Evolutionary conservation across 1,140 invertebrate species (phyloP), one percentile per base, ranked within the genome.

Genomic region (Streblospio benedicti): DNA sequence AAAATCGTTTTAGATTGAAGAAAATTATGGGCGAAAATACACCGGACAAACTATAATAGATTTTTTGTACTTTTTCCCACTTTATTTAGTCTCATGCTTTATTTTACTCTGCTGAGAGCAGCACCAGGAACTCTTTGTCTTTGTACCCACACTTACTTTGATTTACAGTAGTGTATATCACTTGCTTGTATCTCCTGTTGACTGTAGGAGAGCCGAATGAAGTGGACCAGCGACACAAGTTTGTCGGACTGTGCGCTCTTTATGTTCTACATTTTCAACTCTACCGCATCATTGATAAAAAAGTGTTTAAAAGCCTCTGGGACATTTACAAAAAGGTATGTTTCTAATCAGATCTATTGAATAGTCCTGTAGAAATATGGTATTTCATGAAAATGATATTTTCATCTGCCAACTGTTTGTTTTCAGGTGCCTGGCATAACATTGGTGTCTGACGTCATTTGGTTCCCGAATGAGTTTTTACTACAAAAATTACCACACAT

Each of bases 201-300:
- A 30, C 18, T 12, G 33, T 31, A 80, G 79, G 78, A 31, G 77
- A 79, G 57, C n/a, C 45, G 2, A 73, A 72, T 61, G 78, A 80
- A 65, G 69, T 54, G 78, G 81, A 75, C 75, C 81, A 69, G 71
- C 70, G 65, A 76, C 81, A 65, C 60, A 83, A 83, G 65, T 86
- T 86, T 78, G 83, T 90, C 20, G 85, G 85, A 71, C 73, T 86
- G 1, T 88, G 87, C 78, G 79, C 84, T 25, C 77, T 90, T 1
- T 84, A 85, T 74, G 84, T 88, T 2, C 77, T 92, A 20, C 82
- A 85, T 57, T 83, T 84, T 62, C 83, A 86, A 67, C 78, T 91
- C n/a, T 91, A 89, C 78, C 85, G 86, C 25, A 81, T 79, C 44
- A 81, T 82, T 61, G 90, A 94, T 68, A 90, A 85, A 71, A 90